phyloP scores from a whole-genome alignment of 1,140 invertebrate species.

The Zaprionus gabonicus region DNA sequence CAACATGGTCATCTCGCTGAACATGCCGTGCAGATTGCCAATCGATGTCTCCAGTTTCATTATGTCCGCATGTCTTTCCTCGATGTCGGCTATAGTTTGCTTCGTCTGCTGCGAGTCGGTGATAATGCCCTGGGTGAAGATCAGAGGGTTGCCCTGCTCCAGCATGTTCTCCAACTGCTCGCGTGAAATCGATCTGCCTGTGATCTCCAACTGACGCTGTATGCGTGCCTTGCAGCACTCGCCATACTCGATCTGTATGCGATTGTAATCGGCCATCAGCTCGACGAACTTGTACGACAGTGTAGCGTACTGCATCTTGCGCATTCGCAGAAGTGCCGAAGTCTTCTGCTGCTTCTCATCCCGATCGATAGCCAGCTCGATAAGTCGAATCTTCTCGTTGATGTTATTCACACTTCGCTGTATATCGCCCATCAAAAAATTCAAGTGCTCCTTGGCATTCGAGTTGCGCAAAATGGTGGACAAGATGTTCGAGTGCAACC shows the following conservation, averaged over 20 bases:
- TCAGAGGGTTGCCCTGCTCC: slow-evolving; percentile 97
- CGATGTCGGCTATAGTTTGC: slow-evolving; percentile 98
- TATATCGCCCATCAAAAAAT: background rate
- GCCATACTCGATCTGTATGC: slow-evolving; percentile 98
- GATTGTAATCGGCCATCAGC: slow-evolving; percentile 99
- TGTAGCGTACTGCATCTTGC: slow-evolving; percentile 98
- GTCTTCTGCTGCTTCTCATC: slow-evolving; percentile 87
- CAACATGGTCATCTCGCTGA: slow-evolving; percentile 98
- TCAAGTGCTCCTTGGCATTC: background rate
- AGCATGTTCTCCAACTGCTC: slow-evolving; percentile 99
- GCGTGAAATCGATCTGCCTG: slow-evolving; percentile 96
- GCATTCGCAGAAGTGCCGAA: slow-evolving; percentile 98
- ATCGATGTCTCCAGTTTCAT: slow-evolving; percentile 99
- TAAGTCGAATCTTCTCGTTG: background rate
- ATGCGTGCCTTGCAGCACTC: slow-evolving; percentile 99
- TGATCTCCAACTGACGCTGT: slow-evolving; percentile 99
- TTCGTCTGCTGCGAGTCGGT: slow-evolving; percentile 99
- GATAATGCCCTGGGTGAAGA: slow-evolving; percentile 99
- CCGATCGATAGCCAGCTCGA: background rate
- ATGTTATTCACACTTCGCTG: background rate
- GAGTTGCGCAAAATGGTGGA: background rate
- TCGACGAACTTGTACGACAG: slow-evolving; percentile 98
- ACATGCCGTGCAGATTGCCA: slow-evolving; percentile 98
- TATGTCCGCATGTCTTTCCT: slow-evolving; percentile 98
- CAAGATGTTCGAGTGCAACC: background rate